Base-by-base conservation (phyloP, 1,140 invertebrate species). In the Drosophila sucinea region DNA sequence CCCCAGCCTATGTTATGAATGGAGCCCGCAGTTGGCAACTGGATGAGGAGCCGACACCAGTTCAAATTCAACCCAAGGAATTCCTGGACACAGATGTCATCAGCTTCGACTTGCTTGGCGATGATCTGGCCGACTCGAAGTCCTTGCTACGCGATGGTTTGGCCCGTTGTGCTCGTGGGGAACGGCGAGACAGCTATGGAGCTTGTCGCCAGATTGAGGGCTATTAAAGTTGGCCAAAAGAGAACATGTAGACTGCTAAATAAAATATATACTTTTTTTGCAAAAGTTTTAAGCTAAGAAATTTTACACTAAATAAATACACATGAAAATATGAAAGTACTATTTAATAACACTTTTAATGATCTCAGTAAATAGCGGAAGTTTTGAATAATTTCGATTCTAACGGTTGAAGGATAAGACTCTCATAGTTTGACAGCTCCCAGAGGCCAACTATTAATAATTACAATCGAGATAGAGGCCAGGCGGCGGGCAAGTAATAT, bases 131-230 rank as follows among this genome's bases (percentile, higher is more conserved):
- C 38, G 81, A 87, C 8, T 87, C 83, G 5, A 87, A 92, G 73
- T 83, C 93, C 51, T 92, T 93, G 61, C 86, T 95, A 1, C 82
- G 95, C 11, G 94, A 94, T 10, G 94, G 94, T 1, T 90, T 92
- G 55, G 94, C 95, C 38, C 94, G 95, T 74, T 95, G 95, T 82
- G 94, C 94, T 10, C 94, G 94, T 0, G 94, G 93, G 44, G 91
- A 93, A 29, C 92, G 92, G 56, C 92, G 94, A 30, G 94, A 95
- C 75, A 92, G 93, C 40, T 93, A 93, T 57, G 94, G 94, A 11
- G 83, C 93, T 33, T 94, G 94, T 68, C 92, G 89, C 82, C 84
- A 91, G 77, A 75, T 91, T 60, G 84, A 89, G 51, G 90, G 90
- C 60, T 91, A 91, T 55, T 91, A 65, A 86, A 64, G 11, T 23